phyloP scores from a whole-genome alignment of 2,888 invertebrate species.

The Dicranocentrus wangi region DNA sequence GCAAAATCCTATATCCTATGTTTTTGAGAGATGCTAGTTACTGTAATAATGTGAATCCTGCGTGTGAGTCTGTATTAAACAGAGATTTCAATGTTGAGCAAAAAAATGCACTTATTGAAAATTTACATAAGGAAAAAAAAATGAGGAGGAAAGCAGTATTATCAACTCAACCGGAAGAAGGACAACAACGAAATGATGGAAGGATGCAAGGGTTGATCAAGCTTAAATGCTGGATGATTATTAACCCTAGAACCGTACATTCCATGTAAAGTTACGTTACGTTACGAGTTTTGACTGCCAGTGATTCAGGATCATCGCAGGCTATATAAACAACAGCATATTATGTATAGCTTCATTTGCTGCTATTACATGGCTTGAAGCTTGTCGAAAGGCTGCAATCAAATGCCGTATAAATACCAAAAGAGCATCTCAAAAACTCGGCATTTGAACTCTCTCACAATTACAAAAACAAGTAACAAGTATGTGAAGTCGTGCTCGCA shows the following conservation, averaged over 20 bases:
- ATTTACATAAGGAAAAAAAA: not conserved
- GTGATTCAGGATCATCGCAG: too few species aligned
- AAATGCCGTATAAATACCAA: too few species aligned
- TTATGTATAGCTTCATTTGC: too few species aligned
- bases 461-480: too few species aligned
- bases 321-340: too few species aligned
- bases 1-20: not conserved
- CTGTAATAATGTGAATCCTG: not conserved
- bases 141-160: constrained; percentile 3
- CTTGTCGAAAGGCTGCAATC: too few species aligned
- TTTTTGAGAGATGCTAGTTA: not conserved
- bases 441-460: too few species aligned
- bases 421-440: too few species aligned
- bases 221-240: constrained; percentile 50
- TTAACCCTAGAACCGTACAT: not conserved
- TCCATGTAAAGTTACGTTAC: not conserved
- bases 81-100: not conserved
- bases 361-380: too few species aligned
- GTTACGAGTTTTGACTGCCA: too few species aligned
- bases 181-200: constrained; percentile 40
- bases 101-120: not conserved
- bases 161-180: constrained; percentile 61
- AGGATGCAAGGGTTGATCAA: constrained; percentile 40
- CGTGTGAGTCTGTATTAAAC: not conserved
- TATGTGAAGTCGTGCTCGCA: too few species aligned